These are phyloP conservation scores for Helleia helle DNA, from an alignment of 2,888 invertebrate species.

Conservation along the genomic window DNA sequence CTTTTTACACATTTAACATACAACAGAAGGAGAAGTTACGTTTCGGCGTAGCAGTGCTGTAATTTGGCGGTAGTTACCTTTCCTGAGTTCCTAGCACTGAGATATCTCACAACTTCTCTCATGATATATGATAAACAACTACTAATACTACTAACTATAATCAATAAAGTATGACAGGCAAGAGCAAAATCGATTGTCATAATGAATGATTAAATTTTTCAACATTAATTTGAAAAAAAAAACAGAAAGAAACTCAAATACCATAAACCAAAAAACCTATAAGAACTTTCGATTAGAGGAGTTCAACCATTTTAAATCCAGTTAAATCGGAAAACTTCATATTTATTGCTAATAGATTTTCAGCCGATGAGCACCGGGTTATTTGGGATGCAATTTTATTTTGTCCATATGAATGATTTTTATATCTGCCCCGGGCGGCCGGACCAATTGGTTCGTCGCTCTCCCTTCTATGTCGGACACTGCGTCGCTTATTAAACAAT, in stretches of 20 bases:
- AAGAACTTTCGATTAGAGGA: slow-evolving; percentile 43
- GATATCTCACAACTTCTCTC: no score
- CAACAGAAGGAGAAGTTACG: no score
- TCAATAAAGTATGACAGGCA: no score
- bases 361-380: slow-evolving; percentile 65
- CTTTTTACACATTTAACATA: no score
- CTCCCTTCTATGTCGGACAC: slow-evolving; percentile 53
- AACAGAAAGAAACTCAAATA: slow-evolving; percentile 35
- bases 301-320: slow-evolving; percentile 59
- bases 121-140: no score
- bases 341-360: slow-evolving; percentile 75
- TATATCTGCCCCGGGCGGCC: slow-evolving; percentile 59
- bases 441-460: slow-evolving; percentile 35
- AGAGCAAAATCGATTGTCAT: no score
- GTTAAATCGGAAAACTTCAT: slow-evolving; percentile 72
- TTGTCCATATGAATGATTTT: slow-evolving; percentile 72
- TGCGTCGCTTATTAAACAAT: slow-evolving; percentile 34
- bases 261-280: slow-evolving; percentile 58
- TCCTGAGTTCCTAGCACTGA: no score
- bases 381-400: slow-evolving; percentile 73
- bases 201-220: no score
- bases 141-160: no score
- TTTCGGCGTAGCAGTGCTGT: no score
- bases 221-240: no score
- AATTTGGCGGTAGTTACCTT: no score